Evolutionary conservation across 2,888 invertebrate genomes (phyloP).

Genomic region (Saturnia pavonia): DNA sequence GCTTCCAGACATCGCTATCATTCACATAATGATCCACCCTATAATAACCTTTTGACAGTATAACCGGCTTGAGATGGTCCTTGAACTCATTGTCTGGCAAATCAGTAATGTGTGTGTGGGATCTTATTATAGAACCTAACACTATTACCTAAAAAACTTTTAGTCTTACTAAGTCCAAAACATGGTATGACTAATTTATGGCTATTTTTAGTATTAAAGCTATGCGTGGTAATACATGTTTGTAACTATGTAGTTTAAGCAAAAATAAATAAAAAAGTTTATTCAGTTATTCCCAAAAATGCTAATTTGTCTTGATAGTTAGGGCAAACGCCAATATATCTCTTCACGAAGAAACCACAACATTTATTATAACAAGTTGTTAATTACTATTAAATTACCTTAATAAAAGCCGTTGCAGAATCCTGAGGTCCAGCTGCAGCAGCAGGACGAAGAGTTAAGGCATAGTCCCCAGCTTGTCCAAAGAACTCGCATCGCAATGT

Average conservation of each 20-base stretch:
- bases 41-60: too few relatives aligned
- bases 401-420: slow-evolving; percentile 85
- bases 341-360: too few relatives aligned
- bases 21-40: too few relatives aligned
- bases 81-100: too few relatives aligned
- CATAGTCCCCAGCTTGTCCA: slow-evolving; percentile 91
- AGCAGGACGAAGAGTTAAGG: slow-evolving; percentile 86
- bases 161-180: too few relatives aligned
- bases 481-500: slow-evolving; percentile 89
- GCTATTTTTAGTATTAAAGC: too few relatives aligned
- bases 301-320: neutral
- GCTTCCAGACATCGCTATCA: too few relatives aligned
- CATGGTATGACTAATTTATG: too few relatives aligned
- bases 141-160: too few relatives aligned
- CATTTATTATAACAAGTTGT: neutral
- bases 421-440: slow-evolving; percentile 83
- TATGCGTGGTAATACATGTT: neutral
- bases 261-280: neutral
- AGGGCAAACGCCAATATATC: neutral
- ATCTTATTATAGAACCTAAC: too few relatives aligned
- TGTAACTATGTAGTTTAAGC: neutral
- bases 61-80: too few relatives aligned
- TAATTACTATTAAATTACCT: slow-evolving; percentile 64
- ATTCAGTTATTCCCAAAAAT: neutral
- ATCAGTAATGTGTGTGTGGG: too few relatives aligned